Percentiles rank a stretch among this genome's conserved stretches.
These are phyloP conservation scores for Schizotus pectinicornis DNA, from an alignment of 2,888 invertebrate species.

Conservation along the genomic window DNA sequence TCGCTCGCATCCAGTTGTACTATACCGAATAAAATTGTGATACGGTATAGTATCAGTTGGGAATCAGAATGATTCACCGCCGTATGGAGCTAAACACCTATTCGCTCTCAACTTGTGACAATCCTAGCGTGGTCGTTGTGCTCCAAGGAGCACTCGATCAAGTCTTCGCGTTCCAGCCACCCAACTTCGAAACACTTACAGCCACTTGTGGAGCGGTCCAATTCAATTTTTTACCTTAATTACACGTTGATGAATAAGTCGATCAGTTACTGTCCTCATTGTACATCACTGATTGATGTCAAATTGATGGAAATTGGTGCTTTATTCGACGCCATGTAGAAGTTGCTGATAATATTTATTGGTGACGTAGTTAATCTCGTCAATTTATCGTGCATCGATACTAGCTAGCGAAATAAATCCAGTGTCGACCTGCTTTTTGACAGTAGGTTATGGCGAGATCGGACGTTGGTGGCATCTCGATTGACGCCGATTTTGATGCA, in stretches of 20 bases:
- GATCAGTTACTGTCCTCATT: too few relatives aligned
- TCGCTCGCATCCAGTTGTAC: too few relatives aligned
- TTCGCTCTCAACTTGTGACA: slow-evolving; percentile 20
- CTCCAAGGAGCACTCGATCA: slow-evolving; percentile 20
- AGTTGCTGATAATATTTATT: slow-evolving; percentile 6
- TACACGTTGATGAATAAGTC: too few relatives aligned
- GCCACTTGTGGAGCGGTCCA: not conserved
- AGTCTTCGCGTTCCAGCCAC: not conserved
- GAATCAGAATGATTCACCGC: slow-evolving; percentile 8
- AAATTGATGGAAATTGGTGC: slow-evolving; percentile 1
- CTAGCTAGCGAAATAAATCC: not conserved
- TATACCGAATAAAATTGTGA: too few relatives aligned
- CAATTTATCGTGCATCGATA: not conserved
- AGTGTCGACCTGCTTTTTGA: slow-evolving; percentile 1
- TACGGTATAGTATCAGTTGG: not conserved
- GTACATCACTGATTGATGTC: not conserved
- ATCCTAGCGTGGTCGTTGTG: slow-evolving; percentile 9
- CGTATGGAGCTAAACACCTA: slow-evolving; percentile 11
- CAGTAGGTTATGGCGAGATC: slow-evolving; percentile 1
- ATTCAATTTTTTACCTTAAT: too few relatives aligned
- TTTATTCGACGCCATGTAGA: not conserved
- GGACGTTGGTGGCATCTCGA: slow-evolving; percentile 7
- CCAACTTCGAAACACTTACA: not conserved
- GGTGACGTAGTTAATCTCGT: not conserved
- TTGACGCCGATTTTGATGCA: slow-evolving; percentile 9